phyloP scores from a whole-genome alignment of 2,888 invertebrate genomes.

The Scrobipalpa atriplicella region DNA sequence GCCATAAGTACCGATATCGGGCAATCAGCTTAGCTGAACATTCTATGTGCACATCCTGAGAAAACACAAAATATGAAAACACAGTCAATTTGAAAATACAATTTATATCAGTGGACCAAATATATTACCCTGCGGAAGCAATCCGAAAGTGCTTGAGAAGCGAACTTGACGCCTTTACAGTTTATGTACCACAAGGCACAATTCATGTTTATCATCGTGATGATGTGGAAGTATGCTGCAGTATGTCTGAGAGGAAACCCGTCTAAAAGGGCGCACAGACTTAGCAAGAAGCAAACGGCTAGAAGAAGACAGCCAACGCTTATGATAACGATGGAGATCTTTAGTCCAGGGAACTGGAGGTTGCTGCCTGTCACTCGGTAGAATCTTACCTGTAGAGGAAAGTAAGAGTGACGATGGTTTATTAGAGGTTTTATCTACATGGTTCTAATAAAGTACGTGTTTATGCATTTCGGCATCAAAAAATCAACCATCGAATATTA shows the following conservation, averaged over 20 bases:
- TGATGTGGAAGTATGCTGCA: slow-evolving; percentile 84
- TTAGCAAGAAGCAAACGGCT: slow-evolving; percentile 83
- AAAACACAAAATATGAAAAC: background rate
- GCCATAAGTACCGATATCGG: slow-evolving; percentile 85
- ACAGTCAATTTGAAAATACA: background rate
- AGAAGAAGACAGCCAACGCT: slow-evolving; percentile 84
- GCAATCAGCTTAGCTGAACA: slow-evolving; percentile 82
- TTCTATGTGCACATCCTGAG: slow-evolving; percentile 80
- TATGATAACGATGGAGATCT: slow-evolving; percentile 83
- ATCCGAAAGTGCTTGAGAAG: slow-evolving; percentile 80
- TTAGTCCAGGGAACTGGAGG: slow-evolving; percentile 84
- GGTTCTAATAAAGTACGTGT: no score
- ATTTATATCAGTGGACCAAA: background rate
- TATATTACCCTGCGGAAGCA: slow-evolving; percentile 74
- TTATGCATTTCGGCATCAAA: background rate
- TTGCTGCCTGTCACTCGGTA: slow-evolving; percentile 83
- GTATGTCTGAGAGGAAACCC: slow-evolving; percentile 86
- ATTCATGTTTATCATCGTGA: slow-evolving; percentile 89
- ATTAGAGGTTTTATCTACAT: no score
- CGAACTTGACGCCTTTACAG: slow-evolving; percentile 85
- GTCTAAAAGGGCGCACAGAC: slow-evolving; percentile 83
- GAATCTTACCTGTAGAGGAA: slow-evolving; percentile 71
- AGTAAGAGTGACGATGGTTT: no score
- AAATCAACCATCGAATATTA: background rate
- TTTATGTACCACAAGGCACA: slow-evolving; percentile 88